Percentiles rank a stretch among this genome's conserved stretches.
These are phyloP conservation scores for Hyperoodon ampullatus DNA, from an alignment of 2,113 vertebrate genomes.

Conservation along the genomic window DNA sequence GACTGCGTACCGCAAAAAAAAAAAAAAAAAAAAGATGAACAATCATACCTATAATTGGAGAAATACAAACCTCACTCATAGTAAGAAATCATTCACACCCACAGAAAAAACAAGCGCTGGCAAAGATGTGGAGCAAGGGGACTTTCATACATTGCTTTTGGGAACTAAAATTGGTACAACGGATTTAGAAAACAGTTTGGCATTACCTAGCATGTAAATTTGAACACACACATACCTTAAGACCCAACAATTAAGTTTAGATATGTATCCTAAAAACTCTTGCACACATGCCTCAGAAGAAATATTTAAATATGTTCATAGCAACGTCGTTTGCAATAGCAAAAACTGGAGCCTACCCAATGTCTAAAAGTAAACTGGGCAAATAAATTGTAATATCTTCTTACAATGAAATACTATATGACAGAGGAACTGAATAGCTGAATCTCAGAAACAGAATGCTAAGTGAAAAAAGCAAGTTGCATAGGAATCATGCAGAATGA, in stretches of 20 bases:
- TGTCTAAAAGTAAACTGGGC: neutral
- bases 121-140: neutral
- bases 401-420: neutral
- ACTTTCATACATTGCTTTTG: neutral
- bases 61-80: neutral
- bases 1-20: too few species aligned
- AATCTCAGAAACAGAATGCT: slow-evolving; percentile 33
- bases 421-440: neutral
- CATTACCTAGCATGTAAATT: neutral
- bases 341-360: neutral
- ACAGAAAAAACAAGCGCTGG: neutral
- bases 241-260: neutral
- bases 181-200: neutral
- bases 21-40: neutral
- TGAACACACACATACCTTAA: neutral
- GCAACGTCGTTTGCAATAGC: neutral
- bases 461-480: neutral
- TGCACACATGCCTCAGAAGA: neutral
- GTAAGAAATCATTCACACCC: neutral
- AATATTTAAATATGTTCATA: slow-evolving; percentile 21
- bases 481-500: neutral
- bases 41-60: neutral
- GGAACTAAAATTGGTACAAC: neutral
- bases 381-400: slow-evolving; percentile 10
- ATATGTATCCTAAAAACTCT: neutral